Evolutionary conservation across 2,888 invertebrate genomes (phyloP).

Genomic region (Nemapogon koenigi): DNA sequence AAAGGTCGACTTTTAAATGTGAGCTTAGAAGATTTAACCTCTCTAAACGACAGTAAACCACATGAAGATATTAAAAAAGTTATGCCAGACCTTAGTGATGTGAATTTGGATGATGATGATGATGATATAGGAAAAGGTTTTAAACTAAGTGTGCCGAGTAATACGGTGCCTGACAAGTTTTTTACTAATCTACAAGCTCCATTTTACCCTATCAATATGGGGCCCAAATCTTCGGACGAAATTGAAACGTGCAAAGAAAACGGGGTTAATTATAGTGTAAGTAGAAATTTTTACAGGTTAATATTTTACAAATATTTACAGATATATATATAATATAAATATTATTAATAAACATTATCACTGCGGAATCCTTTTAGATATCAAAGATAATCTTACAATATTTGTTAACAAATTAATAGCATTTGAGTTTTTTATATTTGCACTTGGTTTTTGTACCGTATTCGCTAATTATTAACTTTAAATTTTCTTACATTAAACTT

Average conservation of each 20-base stretch:
- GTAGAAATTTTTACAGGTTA: constrained; percentile 14
- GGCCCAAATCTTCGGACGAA: constrained; percentile 23
- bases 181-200: constrained; percentile 47
- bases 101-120: constrained; percentile 75
- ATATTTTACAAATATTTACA: background rate
- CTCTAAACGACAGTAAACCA: constrained; percentile 34
- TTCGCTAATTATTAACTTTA: too few relatives aligned
- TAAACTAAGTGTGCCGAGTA: too few relatives aligned
- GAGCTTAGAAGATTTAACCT: constrained; percentile 48
- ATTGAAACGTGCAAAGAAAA: constrained; percentile 49
- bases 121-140: constrained; percentile 31
- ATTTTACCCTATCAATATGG: constrained; percentile 25
- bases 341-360: too few relatives aligned
- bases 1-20: constrained; percentile 42
- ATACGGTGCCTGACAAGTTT: constrained; percentile 43
- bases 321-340: background rate
- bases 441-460: too few relatives aligned
- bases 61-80: constrained; percentile 28
- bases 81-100: constrained; percentile 75
- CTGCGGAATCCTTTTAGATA: too few relatives aligned
- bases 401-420: too few relatives aligned
- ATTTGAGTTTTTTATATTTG: too few relatives aligned
- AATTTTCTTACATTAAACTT: too few relatives aligned
- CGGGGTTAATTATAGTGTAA: constrained; percentile 56
- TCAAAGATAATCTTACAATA: too few relatives aligned